A percentile compares a stretch with the other conserved stretches of the same genome.
These are phyloP conservation scores for Arctocebus calabarensis DNA, from an alignment of 2,797 vertebrate genomes.

Conservation along the genomic window DNA sequence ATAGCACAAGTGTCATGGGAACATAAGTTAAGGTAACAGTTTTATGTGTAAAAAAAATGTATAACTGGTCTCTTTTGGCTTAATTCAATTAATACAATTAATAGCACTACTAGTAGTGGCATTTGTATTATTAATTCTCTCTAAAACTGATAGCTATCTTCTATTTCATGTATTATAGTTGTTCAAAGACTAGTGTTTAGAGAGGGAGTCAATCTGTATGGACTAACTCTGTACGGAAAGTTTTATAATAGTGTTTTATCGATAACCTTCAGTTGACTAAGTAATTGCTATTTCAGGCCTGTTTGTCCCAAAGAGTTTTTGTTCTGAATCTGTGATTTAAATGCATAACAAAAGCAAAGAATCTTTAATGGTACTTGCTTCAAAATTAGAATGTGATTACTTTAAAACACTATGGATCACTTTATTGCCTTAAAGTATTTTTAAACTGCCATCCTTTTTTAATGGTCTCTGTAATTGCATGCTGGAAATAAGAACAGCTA, in stretches of 20 bases:
- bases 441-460: slow-evolving; percentile 70
- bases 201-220: not conserved
- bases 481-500: slow-evolving; percentile 51
- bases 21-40: not conserved
- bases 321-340: slow-evolving; percentile 74
- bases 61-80: not conserved
- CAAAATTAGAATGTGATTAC: slow-evolving; percentile 73
- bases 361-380: slow-evolving; percentile 67
- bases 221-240: not conserved
- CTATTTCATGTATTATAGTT: slow-evolving; percentile 10
- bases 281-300: slow-evolving; percentile 64
- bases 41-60: not conserved
- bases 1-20: not conserved
- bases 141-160: not conserved
- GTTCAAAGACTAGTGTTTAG: slow-evolving; percentile 37
- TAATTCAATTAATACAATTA: slow-evolving; percentile 50
- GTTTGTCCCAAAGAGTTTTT: slow-evolving; percentile 67
- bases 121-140: slow-evolving; percentile 31
- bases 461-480: slow-evolving; percentile 52
- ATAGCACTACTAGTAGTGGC: not conserved
- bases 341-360: slow-evolving; percentile 64
- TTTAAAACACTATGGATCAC: slow-evolving; percentile 60
- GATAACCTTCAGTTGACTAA: slow-evolving; percentile 50
- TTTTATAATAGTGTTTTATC: slow-evolving; percentile 48
- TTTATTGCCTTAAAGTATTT: slow-evolving; percentile 76